Percentiles rank a stretch among this genome's conserved stretches.
Evolutionary conservation across 2,888 invertebrate species (phyloP).

Genomic region (Orgyia antiqua): DNA sequence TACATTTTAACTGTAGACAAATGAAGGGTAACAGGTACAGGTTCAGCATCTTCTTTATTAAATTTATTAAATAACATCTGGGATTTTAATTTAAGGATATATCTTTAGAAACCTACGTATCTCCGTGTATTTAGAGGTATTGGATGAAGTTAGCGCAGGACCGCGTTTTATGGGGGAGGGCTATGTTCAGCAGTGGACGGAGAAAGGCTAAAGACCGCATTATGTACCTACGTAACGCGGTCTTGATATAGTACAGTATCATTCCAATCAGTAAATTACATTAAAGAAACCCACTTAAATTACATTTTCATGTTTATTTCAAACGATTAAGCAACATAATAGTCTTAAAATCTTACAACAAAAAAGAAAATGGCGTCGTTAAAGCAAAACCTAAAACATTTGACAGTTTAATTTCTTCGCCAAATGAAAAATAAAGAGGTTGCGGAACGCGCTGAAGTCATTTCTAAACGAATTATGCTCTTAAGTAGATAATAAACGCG

Average conservation of each 20-base stretch:
- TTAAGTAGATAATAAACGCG: slow-evolving; percentile 31
- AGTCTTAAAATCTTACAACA: slow-evolving; percentile 15
- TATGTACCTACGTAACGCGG: too few species aligned
- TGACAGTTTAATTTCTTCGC: slow-evolving; percentile 27
- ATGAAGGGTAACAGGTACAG: too few species aligned
- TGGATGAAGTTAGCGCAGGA: neutral
- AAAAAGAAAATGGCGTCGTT: slow-evolving; percentile 19
- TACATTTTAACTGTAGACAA: too few species aligned
- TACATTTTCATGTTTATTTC: slow-evolving; percentile 15
- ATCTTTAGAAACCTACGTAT: too few species aligned
- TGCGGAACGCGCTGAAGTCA: slow-evolving; percentile 18
- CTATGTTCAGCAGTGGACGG: neutral
- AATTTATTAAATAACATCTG: too few species aligned
- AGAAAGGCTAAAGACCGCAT: neutral
- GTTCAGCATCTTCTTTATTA: too few species aligned
- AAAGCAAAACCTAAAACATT: slow-evolving; percentile 29
- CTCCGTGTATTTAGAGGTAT: too few species aligned
- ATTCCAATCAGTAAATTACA: too few species aligned
- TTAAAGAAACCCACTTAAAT: slow-evolving; percentile 10
- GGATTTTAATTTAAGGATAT: too few species aligned
- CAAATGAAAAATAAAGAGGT: slow-evolving; percentile 31
- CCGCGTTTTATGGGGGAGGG: neutral
- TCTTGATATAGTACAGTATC: too few species aligned
- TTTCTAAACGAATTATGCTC: slow-evolving; percentile 29
- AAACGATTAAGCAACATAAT: slow-evolving; percentile 9